Base-by-base conservation (phyloP, 2,797 vertebrate genomes). In the Enteromius paludinosus region DNA sequence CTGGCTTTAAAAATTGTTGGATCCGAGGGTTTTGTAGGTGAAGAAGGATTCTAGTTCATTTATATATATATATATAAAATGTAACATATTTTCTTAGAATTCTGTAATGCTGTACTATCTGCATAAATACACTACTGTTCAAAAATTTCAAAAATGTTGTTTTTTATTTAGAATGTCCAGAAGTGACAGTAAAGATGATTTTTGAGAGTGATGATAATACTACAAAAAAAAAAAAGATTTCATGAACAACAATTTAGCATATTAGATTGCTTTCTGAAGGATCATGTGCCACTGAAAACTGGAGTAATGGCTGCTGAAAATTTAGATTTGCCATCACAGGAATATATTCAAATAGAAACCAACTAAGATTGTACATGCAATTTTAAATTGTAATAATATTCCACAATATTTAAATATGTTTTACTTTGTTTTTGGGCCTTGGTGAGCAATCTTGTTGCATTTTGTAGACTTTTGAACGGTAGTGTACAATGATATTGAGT, bases 1-100 rank as follows among this genome's bases (percentile, higher is more conserved):
- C 94, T 96, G 49, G 96, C 96, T 1, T 91, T 97, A 86, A 97
- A 97, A 83, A 90, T 97, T 38, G 96, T 97, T 62, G 96, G 96
- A 30, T 92, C 95, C 15, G 90, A 95, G 0, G 96, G 96, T 7
- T 96, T 96, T 91, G 96, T 97, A 64, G 96, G 96, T 96, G 89
- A 94, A 84, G 79, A 59, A 25, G 7, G 17, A 25, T 45, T 45
- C 52, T 20, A 9, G 52, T 54, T 54, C 20, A n/a, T 49, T 2
- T 49, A 5, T 79, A 38, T 33, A 30, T 68, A 66, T 28, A 23
- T 54, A 5, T 18, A 56, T 17, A 9, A 33, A 25, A 9, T 20
- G 17, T 15, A 14, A 41, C 4, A 41, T 1, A 5, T 4, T 47
- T 61, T 28, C 9, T 64, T 43, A 17, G 28, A 7, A 20, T 66